These are phyloP conservation scores for Tribolium freemani DNA, from an alignment of 2,888 invertebrate genomes.

Conservation along the genomic window DNA sequence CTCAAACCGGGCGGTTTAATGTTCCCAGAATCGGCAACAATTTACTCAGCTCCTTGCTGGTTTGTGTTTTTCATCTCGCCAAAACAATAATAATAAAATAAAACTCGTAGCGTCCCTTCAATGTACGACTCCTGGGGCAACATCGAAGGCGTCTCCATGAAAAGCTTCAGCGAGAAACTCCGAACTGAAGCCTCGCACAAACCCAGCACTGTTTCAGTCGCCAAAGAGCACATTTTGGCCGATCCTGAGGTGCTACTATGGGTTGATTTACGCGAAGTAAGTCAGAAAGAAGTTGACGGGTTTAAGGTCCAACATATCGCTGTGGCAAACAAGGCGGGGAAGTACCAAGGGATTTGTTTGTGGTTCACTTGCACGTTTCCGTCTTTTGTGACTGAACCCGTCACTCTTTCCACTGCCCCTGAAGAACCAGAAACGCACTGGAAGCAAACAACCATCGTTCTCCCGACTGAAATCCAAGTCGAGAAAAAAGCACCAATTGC, in stretches of 20 bases:
- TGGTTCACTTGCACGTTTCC: slow-evolving; percentile 88
- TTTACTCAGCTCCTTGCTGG: slow-evolving; percentile 75
- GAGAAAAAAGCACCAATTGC: slow-evolving; percentile 77
- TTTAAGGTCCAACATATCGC: slow-evolving; percentile 75
- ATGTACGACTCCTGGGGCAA: slow-evolving; percentile 83
- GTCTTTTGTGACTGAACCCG: slow-evolving; percentile 63
- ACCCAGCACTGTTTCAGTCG: slow-evolving; percentile 76
- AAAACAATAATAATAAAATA: background rate
- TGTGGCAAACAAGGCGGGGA: slow-evolving; percentile 73
- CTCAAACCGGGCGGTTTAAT: slow-evolving; percentile 80
- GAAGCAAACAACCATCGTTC: slow-evolving; percentile 82
- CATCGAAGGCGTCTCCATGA: slow-evolving; percentile 86
- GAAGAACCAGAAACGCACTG: slow-evolving; percentile 75
- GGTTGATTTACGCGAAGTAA: slow-evolving; percentile 78
- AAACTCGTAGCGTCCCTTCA: slow-evolving; percentile 73
- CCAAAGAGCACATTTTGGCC: slow-evolving; percentile 74
- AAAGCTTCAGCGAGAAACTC: slow-evolving; percentile 74
- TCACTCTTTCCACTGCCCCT: slow-evolving; percentile 74
- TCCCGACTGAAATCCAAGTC: slow-evolving; percentile 76
- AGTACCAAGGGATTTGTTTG: slow-evolving; percentile 81
- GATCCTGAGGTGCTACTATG: slow-evolving; percentile 76
- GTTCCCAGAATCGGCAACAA: slow-evolving; percentile 82
- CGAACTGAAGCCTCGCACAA: slow-evolving; percentile 74
- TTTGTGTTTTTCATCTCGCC: slow-evolving; percentile 30
- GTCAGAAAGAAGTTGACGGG: slow-evolving; percentile 72